Percentiles rank a stretch among this genome's conserved stretches.
These are phyloP conservation scores for Drosophila ohnishii DNA, from an alignment of 1,140 invertebrate genomes.

Conservation along the genomic window DNA sequence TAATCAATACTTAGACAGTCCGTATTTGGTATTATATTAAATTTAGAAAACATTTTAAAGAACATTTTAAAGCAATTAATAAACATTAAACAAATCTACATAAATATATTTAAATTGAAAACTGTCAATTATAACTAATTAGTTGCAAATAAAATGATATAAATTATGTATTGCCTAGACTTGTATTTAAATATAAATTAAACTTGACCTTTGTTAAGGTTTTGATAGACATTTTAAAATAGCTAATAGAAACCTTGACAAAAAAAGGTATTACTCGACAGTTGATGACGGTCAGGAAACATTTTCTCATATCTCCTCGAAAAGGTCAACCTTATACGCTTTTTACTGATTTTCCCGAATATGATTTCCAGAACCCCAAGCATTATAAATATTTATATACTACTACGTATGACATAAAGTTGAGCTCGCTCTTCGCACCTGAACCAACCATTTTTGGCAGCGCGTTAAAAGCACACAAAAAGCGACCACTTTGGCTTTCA, in stretches of 20 bases:
- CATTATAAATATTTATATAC: conserved; percentile 43
- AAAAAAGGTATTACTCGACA: neutral
- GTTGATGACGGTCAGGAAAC: neutral
- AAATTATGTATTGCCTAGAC: too few species aligned
- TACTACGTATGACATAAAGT: conserved; percentile 33
- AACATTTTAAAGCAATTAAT: too few species aligned
- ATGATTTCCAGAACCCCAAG: conserved; percentile 1
- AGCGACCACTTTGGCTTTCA: conserved; percentile 47
- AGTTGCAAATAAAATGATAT: neutral
- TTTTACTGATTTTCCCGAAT: conserved; percentile 18
- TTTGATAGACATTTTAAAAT: neutral
- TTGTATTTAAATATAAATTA: neutral
- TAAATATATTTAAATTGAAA: neutral
- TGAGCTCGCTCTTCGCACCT: conserved; percentile 26
- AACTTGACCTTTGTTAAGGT: neutral
- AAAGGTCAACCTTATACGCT: neutral
- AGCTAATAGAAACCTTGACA: too few species aligned
- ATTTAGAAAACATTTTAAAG: too few species aligned
- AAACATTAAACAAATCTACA: too few species aligned
- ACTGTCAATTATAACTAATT: neutral
- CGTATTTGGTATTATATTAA: too few species aligned
- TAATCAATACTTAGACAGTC: neutral
- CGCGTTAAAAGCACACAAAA: conserved; percentile 37
- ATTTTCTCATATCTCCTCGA: neutral
- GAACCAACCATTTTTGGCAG: conserved; percentile 28